Percentiles rank a stretch among this genome's conserved stretches.
phyloP scores from a whole-genome alignment of 2,113 vertebrate species.

The Oryctolagus cuniculus region DNA sequence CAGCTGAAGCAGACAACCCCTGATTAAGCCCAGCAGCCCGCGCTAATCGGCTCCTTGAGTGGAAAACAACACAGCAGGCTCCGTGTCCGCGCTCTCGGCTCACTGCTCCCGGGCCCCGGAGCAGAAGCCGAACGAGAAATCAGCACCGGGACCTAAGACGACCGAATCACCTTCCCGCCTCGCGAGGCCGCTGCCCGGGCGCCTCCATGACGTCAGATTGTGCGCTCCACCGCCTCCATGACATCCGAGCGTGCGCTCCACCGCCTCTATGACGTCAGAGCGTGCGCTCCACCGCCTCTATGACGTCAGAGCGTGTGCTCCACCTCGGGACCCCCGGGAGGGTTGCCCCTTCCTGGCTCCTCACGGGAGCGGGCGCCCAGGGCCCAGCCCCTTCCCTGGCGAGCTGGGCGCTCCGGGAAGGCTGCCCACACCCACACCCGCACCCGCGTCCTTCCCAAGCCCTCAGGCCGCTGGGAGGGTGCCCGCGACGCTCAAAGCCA shows the following conservation, averaged over 20 bases:
- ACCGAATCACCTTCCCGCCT: not conserved
- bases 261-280: not conserved
- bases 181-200: not conserved
- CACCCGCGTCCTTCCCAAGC: too few relatives aligned
- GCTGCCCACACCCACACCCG: too few relatives aligned
- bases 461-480: too few relatives aligned
- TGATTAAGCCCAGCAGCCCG: conserved; percentile 75
- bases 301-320: not conserved
- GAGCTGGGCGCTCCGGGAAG: too few relatives aligned
- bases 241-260: not conserved
- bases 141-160: not conserved
- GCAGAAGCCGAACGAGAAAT: not conserved
- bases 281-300: not conserved
- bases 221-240: not conserved
- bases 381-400: too few relatives aligned
- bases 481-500: not conserved
- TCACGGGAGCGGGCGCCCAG: too few relatives aligned
- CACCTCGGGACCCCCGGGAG: not conserved
- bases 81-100: conserved; percentile 56
- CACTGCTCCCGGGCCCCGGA: not conserved
- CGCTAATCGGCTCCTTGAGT: conserved; percentile 72
- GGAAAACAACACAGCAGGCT: conserved; percentile 77
- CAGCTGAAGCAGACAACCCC: conserved; percentile 68
- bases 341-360: too few relatives aligned
- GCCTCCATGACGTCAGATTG: not conserved